Evolutionary conservation across 2,113 vertebrate species (phyloP).

Genomic region (Conger conger): DNA sequence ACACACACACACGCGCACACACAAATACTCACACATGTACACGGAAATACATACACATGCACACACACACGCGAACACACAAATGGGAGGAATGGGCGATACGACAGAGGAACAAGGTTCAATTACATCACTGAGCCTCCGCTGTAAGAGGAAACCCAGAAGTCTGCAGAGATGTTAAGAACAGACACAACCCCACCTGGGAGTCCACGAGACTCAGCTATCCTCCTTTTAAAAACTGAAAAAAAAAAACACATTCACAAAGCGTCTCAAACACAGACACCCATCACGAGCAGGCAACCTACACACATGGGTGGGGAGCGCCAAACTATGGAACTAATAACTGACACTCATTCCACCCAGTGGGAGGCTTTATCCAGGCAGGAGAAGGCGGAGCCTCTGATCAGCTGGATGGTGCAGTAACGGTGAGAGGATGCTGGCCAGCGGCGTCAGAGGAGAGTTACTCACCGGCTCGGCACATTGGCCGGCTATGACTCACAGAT

Average conservation of each 20-base stretch:
- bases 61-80: background rate
- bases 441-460: conserved; percentile 22
- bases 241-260: background rate
- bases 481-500: conserved; percentile 64
- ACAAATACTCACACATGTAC: conserved; percentile 22
- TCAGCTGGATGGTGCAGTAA: conserved; percentile 28
- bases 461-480: conserved; percentile 46
- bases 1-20: background rate
- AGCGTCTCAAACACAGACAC: background rate
- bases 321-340: background rate
- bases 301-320: background rate
- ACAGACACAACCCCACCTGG: background rate
- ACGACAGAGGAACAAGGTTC: background rate
- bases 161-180: background rate
- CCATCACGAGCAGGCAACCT: background rate
- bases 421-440: conserved; percentile 29
- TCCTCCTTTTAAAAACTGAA: background rate
- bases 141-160: background rate
- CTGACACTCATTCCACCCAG: background rate
- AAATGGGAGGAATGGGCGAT: conserved; percentile 13
- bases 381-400: background rate
- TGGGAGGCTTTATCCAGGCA: background rate
- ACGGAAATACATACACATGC: no score
- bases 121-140: background rate
- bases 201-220: background rate